Base-by-base conservation (phyloP, 1,140 invertebrate species). In the Aphidius ervi region DNA sequence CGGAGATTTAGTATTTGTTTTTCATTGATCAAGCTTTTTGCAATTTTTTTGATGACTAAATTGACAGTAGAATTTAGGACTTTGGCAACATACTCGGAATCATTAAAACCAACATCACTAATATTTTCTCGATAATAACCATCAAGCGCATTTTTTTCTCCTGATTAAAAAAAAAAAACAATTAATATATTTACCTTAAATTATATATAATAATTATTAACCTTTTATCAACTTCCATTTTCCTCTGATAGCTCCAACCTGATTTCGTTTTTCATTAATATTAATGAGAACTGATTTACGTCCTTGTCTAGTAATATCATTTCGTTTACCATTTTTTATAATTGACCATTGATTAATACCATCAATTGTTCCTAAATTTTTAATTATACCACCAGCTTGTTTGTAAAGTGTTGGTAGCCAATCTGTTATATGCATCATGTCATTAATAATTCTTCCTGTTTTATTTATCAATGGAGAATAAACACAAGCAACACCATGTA, bases 401-500 rank as follows among this genome's bases (percentile, higher is more conserved):
- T 74, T 59, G 47, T 78, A 84, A 0, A 89, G 63, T 1, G 88
- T 88, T 0, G 90, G 89, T 42, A 92, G 68, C 89, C 89, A 91
- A 74, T 92, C 90, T 56, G 82, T 82, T 9, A 91, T 82, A 66
- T 90, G 88, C 61, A 90, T 82, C 50, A 90, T 69, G 43, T 87
- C 74, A 54, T 81, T 75, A 4, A 82, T 82, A 2, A 88, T 79
- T 56, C 82, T 65, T n/a, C 73, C 72, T 0, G 68, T 67, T 31
- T 84, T 73, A 47, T 77, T 70, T 46, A 85, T 74, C 48, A 83
- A 65, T 3, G 80, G 77, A 47, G 82, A 84, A 68, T 80, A 84
- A 16, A 85, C 71, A 60, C 89, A 85, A 0, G 86, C 86, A 3
- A 78, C 77, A 6, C 81, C 85, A 46, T 88, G 72, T 3, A 89